phyloP scores from a whole-genome alignment of 1,140 invertebrate genomes.

The Ectropis grisescens region DNA sequence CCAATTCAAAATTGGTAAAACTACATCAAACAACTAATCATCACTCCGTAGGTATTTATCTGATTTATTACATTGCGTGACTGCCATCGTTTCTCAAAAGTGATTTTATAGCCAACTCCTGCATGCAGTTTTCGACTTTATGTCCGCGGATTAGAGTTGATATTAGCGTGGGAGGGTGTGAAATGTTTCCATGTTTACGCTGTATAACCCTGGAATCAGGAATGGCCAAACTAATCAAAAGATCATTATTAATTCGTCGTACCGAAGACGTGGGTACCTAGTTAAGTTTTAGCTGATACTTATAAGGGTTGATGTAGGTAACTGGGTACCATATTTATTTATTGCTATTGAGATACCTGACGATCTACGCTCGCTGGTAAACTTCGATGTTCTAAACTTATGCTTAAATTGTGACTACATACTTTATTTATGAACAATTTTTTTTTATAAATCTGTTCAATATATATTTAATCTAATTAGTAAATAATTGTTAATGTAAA shows the following conservation, averaged over 20 bases:
- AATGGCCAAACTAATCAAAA: conserved; percentile 48
- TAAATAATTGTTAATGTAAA: too few species aligned
- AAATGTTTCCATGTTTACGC: conserved; percentile 43
- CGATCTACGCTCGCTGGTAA: too few species aligned
- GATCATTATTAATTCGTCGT: conserved; percentile 33
- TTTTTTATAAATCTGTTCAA: too few species aligned
- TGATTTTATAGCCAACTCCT: conserved; percentile 36
- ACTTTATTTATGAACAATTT: too few species aligned
- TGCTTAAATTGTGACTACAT: too few species aligned
- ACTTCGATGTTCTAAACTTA: too few species aligned
- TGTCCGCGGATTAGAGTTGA: conserved; percentile 14
- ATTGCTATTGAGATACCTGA: too few species aligned
- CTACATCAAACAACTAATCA: conserved; percentile 15
- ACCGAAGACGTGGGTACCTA: conserved; percentile 4
- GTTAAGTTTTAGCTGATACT: neutral
- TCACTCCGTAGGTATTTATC: conserved; percentile 36
- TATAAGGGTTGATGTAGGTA: neutral
- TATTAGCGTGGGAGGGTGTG: conserved; percentile 12
- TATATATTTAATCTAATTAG: too few species aligned
- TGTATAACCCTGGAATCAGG: conserved; percentile 43
- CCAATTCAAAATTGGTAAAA: too few species aligned
- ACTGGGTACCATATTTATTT: too few species aligned
- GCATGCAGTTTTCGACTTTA: conserved; percentile 27
- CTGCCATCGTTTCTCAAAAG: conserved; percentile 40
- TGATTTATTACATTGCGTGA: conserved; percentile 51